Evolutionary conservation across 2,888 invertebrate genomes (phyloP).

Genomic region (Leucophora obtusa): DNA sequence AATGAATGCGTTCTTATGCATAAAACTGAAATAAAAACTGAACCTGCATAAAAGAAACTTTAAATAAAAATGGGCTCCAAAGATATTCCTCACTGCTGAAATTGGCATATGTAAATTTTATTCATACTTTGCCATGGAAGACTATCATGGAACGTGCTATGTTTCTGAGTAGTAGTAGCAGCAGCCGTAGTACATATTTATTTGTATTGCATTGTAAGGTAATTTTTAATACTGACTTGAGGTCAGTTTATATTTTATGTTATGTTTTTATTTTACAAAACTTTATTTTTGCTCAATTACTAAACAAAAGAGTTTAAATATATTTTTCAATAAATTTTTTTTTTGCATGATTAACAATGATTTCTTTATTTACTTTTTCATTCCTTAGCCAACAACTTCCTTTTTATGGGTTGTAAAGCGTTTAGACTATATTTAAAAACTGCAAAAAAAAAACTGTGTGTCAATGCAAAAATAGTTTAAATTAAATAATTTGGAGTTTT

Average conservation of each 20-base stretch:
- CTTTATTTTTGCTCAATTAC: constrained; percentile 60
- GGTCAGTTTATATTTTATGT: constrained; percentile 40
- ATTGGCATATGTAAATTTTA: neutral
- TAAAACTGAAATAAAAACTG: neutral
- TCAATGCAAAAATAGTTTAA: too few relatives aligned
- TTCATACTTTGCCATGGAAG: constrained; percentile 39
- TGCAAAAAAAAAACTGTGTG: too few relatives aligned
- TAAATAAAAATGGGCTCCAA: constrained; percentile 10
- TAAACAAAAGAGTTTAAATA: constrained; percentile 58
- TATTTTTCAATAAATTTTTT: constrained; percentile 15
- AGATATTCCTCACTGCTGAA: neutral
- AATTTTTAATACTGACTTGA: constrained; percentile 55
- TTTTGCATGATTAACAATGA: constrained; percentile 52
- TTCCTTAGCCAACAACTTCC: neutral
- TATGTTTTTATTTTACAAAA: constrained; percentile 10
- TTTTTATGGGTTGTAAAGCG: neutral
- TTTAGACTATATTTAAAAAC: too few relatives aligned
- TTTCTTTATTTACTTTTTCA: constrained; percentile 20
- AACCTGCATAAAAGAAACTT: constrained; percentile 34
- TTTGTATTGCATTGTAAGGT: constrained; percentile 38
- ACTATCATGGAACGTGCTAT: constrained; percentile 57
- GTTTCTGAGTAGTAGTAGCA: constrained; percentile 17
- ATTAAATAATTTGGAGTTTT: too few relatives aligned
- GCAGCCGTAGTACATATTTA: neutral
- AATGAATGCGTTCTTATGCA: constrained; percentile 45